These are phyloP conservation scores for Cyprinus carpio DNA, from an alignment of 2,113 vertebrate genomes.

Conservation along the genomic window DNA sequence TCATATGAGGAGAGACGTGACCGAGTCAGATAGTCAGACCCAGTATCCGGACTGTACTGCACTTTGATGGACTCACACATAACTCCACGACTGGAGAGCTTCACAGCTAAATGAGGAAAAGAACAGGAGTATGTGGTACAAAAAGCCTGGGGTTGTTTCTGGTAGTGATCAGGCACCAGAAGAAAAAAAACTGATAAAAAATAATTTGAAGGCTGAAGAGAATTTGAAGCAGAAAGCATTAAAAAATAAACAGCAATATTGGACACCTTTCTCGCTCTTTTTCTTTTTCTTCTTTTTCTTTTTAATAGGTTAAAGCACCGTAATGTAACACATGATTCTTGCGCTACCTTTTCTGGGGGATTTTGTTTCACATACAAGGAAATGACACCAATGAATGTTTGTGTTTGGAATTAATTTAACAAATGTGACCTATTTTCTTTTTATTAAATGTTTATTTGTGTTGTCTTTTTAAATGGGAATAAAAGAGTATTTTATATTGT, in stretches of 20 bases:
- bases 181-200: background rate
- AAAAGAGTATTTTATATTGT: too few species aligned
- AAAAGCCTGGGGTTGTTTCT: background rate
- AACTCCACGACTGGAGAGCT: background rate
- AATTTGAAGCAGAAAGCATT: too few species aligned
- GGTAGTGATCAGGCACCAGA: background rate
- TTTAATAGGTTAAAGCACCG: too few species aligned
- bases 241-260: too few species aligned
- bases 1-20: background rate
- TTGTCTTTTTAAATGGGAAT: background rate
- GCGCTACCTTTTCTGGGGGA: background rate
- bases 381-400: background rate
- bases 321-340: background rate
- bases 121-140: background rate
- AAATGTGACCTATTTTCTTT: too few species aligned
- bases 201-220: background rate
- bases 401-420: too few species aligned
- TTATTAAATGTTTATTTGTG: background rate
- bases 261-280: too few species aligned
- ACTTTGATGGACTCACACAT: too few species aligned
- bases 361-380: too few species aligned
- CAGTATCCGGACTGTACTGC: background rate
- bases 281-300: too few species aligned
- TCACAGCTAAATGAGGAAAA: background rate
- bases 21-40: background rate